These are phyloP conservation scores for Enteromius treurensis DNA, from an alignment of 2,797 vertebrate genomes.

Conservation along the genomic window DNA sequence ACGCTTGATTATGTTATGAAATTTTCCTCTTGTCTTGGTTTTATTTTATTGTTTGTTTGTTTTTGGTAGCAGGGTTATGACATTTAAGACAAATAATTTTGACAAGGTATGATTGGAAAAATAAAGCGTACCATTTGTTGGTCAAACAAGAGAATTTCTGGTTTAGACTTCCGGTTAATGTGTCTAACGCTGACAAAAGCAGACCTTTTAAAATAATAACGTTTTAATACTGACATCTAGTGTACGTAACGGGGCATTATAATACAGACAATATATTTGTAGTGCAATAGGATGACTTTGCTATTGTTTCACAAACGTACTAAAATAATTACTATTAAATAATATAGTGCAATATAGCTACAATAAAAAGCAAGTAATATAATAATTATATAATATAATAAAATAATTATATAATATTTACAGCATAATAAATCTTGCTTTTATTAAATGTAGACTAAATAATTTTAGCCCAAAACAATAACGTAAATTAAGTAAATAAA, in stretches of 20 bases:
- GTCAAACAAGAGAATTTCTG: not conserved
- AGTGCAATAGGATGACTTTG: not conserved
- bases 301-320: not conserved
- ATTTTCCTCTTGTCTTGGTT: not conserved
- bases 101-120: not conserved
- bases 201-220: not conserved
- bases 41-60: no score
- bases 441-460: no score
- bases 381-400: not conserved
- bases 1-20: not conserved
- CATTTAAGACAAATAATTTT: not conserved
- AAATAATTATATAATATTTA: no score
- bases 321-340: not conserved
- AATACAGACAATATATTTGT: slow-evolving; percentile 8
- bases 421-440: not conserved
- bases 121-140: not conserved
- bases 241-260: slow-evolving; percentile 41
- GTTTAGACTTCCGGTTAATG: not conserved
- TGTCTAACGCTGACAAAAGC: not conserved
- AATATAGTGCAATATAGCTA: not conserved
- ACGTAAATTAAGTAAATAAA: no score
- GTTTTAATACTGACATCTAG: slow-evolving; percentile 62
- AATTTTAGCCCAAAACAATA: not conserved
- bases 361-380: not conserved
- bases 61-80: no score